Conservation (phyloP, 2,113 vertebrate species). For the Gavialis gangeticus region DNA sequence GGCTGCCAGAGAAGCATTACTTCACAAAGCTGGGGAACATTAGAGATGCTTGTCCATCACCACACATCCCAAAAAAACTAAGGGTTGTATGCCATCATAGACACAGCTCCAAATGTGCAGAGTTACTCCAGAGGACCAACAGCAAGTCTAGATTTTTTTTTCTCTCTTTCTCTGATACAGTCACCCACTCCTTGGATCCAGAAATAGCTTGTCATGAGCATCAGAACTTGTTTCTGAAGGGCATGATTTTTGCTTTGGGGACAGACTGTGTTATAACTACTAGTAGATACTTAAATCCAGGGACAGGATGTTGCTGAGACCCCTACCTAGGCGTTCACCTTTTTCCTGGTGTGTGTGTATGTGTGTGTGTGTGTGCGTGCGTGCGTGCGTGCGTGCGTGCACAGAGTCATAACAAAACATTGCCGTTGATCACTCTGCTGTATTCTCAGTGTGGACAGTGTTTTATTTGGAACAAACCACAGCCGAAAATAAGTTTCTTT, state of each 20-base stretch:
- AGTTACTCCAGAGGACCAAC: not conserved
- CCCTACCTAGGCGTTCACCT: not conserved
- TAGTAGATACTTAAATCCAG: not conserved
- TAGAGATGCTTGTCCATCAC: not conserved
- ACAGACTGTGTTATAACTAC: not conserved
- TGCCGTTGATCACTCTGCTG: not conserved
- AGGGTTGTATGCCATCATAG: not conserved
- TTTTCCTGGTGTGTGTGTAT: not conserved
- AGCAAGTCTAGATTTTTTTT: not conserved
- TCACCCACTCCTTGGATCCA: not conserved
- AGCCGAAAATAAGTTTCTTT: not conserved
- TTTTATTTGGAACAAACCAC: not conserved
- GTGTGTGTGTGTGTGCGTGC: too few relatives aligned
- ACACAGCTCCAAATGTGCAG: not conserved
- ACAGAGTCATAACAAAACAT: not conserved
- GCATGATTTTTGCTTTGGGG: not conserved
- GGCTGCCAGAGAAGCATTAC: not conserved
- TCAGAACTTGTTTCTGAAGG: not conserved
- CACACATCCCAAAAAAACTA: not conserved
- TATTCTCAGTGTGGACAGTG: not conserved
- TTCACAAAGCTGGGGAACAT: not conserved
- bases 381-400: too few relatives aligned
- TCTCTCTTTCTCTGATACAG: not conserved
- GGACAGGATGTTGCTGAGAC: fast-evolving
- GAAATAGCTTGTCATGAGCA: not conserved